phyloP scores from a whole-genome alignment of 2,113 vertebrate genomes.

The Crocuta crocuta region DNA sequence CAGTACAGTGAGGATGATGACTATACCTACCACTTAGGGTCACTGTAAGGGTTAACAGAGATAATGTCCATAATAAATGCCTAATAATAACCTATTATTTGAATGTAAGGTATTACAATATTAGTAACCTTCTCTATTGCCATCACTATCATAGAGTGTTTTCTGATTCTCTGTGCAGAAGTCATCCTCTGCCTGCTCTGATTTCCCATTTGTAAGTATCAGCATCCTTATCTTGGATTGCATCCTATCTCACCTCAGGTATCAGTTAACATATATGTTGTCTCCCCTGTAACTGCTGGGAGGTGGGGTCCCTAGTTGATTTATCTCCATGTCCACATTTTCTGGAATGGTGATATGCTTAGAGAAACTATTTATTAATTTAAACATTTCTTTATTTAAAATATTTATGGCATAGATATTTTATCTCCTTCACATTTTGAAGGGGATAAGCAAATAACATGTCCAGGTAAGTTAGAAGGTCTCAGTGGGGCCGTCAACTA shows the following conservation, averaged over 20 bases:
- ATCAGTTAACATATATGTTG: neutral
- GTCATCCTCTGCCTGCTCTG: neutral
- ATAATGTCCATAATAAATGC: neutral
- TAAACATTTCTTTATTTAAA: neutral
- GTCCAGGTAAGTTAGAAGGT: neutral
- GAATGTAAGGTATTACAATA: neutral
- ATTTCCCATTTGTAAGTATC: too few relatives aligned
- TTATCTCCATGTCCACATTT: neutral
- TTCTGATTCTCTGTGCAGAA: neutral
- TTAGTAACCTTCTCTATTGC: neutral
- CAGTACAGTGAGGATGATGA: neutral
- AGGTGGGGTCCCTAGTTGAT: neutral
- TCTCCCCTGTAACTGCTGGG: neutral
- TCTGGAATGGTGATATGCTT: neutral
- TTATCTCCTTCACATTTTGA: neutral
- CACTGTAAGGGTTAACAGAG: neutral
- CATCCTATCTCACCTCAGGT: neutral
- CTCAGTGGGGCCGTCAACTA: neutral
- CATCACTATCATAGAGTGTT: neutral
- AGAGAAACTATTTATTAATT: neutral
- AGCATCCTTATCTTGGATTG: too few relatives aligned
- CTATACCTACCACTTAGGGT: neutral
- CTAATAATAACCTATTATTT: neutral
- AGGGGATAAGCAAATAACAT: neutral
- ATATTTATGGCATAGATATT: neutral